Percentiles rank a stretch among this genome's conserved stretches.
These are phyloP conservation scores for Sander lucioperca DNA, from an alignment of 2,113 vertebrate genomes.

Conservation along the genomic window DNA sequence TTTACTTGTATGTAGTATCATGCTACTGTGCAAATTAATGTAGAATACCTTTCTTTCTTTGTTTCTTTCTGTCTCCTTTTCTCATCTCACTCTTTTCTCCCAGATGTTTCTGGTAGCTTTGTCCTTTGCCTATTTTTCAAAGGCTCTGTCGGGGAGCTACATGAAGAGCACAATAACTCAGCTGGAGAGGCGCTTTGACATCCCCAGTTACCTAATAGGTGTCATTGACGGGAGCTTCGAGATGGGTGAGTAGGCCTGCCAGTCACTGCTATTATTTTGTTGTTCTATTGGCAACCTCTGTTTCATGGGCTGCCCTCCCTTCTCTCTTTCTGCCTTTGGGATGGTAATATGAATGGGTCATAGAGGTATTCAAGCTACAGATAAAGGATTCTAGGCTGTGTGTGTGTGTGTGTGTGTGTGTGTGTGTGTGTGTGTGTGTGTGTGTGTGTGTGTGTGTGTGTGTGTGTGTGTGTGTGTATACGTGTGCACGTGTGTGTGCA, in stretches of 20 bases:
- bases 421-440: neutral
- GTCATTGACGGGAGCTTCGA: slow-evolving; percentile 96
- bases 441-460: slow-evolving; percentile 12
- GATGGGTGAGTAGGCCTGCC: slow-evolving; percentile 88
- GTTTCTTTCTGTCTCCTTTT: slow-evolving; percentile 33
- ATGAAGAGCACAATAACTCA: slow-evolving; percentile 97
- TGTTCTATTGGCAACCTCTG: slow-evolving; percentile 43
- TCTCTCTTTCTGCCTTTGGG: slow-evolving; percentile 38
- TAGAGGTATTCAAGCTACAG: slow-evolving; percentile 58
- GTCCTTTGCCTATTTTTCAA: slow-evolving; percentile 95
- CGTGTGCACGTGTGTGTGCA: neutral
- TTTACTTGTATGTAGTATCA: neutral
- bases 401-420: slow-evolving; percentile 36
- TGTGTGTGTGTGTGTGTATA: neutral
- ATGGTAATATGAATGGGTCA: slow-evolving; percentile 68
- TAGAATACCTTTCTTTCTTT: slow-evolving; percentile 20
- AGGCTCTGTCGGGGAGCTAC: slow-evolving; percentile 93
- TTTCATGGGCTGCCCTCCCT: slow-evolving; percentile 34
- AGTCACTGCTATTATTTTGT: slow-evolving; percentile 55
- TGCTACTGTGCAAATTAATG: slow-evolving; percentile 5
- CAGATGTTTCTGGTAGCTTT: slow-evolving; percentile 92
- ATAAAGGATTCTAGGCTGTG: slow-evolving; percentile 65
- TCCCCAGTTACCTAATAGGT: slow-evolving; percentile 93
- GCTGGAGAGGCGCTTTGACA: slow-evolving; percentile 95
- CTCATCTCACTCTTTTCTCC: slow-evolving; percentile 50